Evolutionary conservation across 2,888 invertebrate species (phyloP), one percentile per base, ranked within the genome.

Genomic region (Agonopterix heracliana): DNA sequence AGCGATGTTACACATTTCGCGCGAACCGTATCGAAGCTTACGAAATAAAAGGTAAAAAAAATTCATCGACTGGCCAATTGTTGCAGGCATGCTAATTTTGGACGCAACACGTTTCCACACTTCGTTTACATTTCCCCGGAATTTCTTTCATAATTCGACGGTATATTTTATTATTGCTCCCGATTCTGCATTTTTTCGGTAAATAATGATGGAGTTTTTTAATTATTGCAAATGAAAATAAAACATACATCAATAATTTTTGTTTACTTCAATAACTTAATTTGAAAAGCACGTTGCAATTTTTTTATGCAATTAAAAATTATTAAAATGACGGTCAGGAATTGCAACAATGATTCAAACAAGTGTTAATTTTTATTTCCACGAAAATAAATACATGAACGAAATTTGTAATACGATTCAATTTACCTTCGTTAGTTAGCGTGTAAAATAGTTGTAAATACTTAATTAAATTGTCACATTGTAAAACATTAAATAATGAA

Each of bases 1-100:
- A 82, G 78, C 68, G 73, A 73, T 73, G 82, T 83, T 81, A 78
- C 81, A 84, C 77, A 81, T 81, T 82, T 77, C 65, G 73, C 66
- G 59, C 75, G 72, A 74, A 85, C 79, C 81, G 85, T 78, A 78
- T 80, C 85, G 75, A 50, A 56, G 57, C 64, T 85, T 79, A 66
- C 64, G 74, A 79, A 78, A 80, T 71, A 60, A 63, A 60, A 63
- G 59, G 66, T 67, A 56, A 68, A 26, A 26, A 78, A 82, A 80
- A 80, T 66, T 68, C 66, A 74, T 72, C 68, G 69, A 63, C 26
- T 26, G 26, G 26, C 67, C 63, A 69, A 74, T 74, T 78, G 77
- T 75, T 75, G 73, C 79, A 68, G 64, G 73, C 71, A 82, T 81
- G 81, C 77, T 85, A 87, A 87, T 85, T 81, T 64, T 61, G 58